phyloP scores from a whole-genome alignment of 1,140 invertebrate species.

The Calliopsis andreniformis region DNA sequence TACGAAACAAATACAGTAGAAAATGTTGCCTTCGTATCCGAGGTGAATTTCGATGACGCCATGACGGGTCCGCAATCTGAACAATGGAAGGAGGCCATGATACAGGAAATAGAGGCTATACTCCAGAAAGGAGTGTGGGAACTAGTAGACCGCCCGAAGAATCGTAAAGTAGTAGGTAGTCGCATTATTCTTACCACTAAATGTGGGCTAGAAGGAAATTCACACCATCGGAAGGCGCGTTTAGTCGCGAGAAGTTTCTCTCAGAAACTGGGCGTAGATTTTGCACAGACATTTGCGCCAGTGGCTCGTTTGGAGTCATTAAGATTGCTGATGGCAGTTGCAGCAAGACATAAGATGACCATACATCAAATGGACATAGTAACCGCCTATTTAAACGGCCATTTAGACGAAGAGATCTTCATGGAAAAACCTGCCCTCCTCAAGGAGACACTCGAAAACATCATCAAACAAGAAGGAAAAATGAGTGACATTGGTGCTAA shows the following conservation, averaged over 20 bases:
- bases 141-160: neutral
- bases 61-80: too few relatives aligned
- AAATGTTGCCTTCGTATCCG: too few relatives aligned
- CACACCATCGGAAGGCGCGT: slow-evolving; percentile 43
- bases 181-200: slow-evolving; percentile 73
- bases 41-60: too few relatives aligned
- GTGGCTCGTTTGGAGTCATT: neutral
- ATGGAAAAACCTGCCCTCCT: neutral
- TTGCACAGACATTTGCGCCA: neutral
- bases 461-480: neutral
- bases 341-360: too few relatives aligned
- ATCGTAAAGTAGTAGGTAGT: slow-evolving; percentile 60
- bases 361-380: slow-evolving; percentile 15
- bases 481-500: neutral
- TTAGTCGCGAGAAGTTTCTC: neutral
- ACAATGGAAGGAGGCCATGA: too few relatives aligned
- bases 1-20: too few relatives aligned
- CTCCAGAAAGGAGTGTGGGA: neutral
- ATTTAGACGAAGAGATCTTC: neutral
- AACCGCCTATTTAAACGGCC: neutral
- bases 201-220: slow-evolving; percentile 49
- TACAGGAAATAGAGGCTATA: neutral
- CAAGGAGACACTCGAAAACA: neutral
- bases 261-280: neutral
- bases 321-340: too few relatives aligned